Evolutionary conservation across 2,113 vertebrate species (phyloP), one percentile per base, ranked within the genome.

Genomic region (Ascaphus truei): DNA sequence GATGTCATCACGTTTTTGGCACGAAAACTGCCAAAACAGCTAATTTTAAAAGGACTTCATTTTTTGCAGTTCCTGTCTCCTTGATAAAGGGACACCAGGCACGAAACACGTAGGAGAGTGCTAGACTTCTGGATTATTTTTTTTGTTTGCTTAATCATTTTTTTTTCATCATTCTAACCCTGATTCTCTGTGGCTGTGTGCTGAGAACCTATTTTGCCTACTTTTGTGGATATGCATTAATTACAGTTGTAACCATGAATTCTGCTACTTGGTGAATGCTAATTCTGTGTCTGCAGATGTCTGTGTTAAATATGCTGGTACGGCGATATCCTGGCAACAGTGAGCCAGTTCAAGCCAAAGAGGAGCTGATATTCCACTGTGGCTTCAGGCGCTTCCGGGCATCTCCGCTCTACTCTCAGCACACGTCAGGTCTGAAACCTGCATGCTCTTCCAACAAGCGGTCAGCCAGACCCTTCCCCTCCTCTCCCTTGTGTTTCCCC

Each of bases 301-400:
- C 96, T 0, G 94, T 98, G 61, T 82, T 98, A 85, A 95, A 99
- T 61, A 85, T 98, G 75, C 72, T 95, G 76, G 93, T 98, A 61
- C 87, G 82, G 20, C 90, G 93, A 61, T 91, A 96, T 3, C 84
- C 90, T 0, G 88, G 88, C 68, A 92, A 91, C 79, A 90, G 72
- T 0, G 93, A 95, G 59, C 93, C 95, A 0, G 87, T 98, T 71
- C 93, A 85, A 71, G 92, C 93, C 1, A 98, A 98, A 79, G 95
- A 98, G 78, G 93, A 98, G 77, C 80, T 99, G 65, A 88, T 98
- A 71, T 94, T 98, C 62, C 97, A 99, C 72, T 98, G 96, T 9
- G 97, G 95, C 0, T 98, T 95, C 80, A 85, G 97, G n/a, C 90
- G 97, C 29, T 99, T 98, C 81, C 81, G 91, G 73, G 93, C 95